A percentile compares a stretch with the other conserved stretches of the same genome.
Evolutionary conservation across 2,113 vertebrate genomes (phyloP).

Genomic region (Coptodon rendalli): DNA sequence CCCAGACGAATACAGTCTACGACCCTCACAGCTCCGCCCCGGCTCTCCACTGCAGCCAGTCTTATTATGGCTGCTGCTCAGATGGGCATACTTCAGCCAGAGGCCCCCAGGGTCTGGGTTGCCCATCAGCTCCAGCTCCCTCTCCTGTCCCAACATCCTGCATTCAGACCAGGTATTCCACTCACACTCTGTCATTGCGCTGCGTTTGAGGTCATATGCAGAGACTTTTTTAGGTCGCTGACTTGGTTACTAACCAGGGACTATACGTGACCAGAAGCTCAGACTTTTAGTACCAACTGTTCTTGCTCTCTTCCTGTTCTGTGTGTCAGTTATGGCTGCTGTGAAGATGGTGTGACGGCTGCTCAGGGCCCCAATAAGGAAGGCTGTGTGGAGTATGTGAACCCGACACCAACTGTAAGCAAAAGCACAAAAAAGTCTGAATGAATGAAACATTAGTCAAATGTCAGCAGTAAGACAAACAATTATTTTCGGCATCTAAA

Average conservation of each 20-base stretch:
- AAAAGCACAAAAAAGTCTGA: not conserved
- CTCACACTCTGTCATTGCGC: not conserved
- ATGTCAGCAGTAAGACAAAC: not conserved
- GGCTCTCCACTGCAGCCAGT: slow-evolving; percentile 58
- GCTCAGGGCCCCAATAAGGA: slow-evolving; percentile 77
- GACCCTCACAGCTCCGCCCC: slow-evolving; percentile 38
- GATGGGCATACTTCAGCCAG: slow-evolving; percentile 44
- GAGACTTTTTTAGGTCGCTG: not conserved
- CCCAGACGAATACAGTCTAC: slow-evolving; percentile 29
- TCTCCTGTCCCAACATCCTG: slow-evolving; percentile 26
- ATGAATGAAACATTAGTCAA: not conserved
- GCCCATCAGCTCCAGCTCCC: not conserved
- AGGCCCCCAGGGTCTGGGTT: slow-evolving; percentile 40
- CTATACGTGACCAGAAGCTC: not conserved
- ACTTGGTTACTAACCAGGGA: not conserved
- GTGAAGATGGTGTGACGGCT: slow-evolving; percentile 76
- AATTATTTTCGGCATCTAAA: not conserved
- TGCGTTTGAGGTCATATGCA: not conserved
- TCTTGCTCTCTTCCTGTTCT: not conserved
- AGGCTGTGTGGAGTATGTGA: slow-evolving; percentile 71
- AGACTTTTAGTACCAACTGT: not conserved
- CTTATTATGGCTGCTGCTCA: slow-evolving; percentile 57
- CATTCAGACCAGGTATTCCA: slow-evolving; percentile 51
- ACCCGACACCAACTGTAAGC: slow-evolving; percentile 67
- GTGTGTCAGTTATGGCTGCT: slow-evolving; percentile 83